Percentiles rank a stretch among this genome's conserved stretches.
Evolutionary conservation across 2,797 vertebrate genomes (phyloP).

Genomic region (Sebastes alutus): DNA sequence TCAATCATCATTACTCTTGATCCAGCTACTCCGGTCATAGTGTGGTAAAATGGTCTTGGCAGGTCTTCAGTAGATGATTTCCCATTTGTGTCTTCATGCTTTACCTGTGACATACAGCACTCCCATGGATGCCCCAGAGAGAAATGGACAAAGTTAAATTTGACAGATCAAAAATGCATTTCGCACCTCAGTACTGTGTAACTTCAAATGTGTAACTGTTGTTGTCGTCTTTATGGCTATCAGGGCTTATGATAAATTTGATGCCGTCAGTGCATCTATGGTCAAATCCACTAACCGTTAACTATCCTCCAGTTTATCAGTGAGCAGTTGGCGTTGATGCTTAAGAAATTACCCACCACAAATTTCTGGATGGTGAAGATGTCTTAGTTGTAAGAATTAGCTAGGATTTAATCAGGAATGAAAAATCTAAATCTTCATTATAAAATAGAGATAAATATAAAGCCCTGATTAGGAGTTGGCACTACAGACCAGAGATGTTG

Average conservation of each 20-base stretch:
- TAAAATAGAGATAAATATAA: not conserved
- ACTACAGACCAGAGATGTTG: not conserved
- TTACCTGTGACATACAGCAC: constrained; percentile 61
- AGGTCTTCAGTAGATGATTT: constrained; percentile 17
- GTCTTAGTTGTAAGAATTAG: not conserved
- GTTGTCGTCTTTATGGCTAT: not conserved
- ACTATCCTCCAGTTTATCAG: not conserved
- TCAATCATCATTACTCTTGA: constrained; percentile 1
- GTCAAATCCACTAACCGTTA: not conserved
- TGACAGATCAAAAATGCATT: constrained; percentile 26
- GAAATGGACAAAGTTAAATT: constrained; percentile 96
- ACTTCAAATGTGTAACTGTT: not conserved
- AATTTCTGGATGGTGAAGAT: not conserved
- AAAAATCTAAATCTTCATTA: not conserved
- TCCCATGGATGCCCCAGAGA: constrained; percentile 74
- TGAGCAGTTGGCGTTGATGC: not conserved
- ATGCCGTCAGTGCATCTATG: not conserved
- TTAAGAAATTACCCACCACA: not conserved
- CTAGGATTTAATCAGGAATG: not conserved
- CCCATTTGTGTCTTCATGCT: constrained; percentile 40
- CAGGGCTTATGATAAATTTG: not conserved
- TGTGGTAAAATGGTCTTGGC: constrained; percentile 28
- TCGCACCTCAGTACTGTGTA: not conserved
- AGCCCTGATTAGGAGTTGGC: not conserved
- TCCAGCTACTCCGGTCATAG: constrained; percentile 1